Conservation (phyloP, 2,797 vertebrate genomes). For the Characodon lateralis region DNA sequence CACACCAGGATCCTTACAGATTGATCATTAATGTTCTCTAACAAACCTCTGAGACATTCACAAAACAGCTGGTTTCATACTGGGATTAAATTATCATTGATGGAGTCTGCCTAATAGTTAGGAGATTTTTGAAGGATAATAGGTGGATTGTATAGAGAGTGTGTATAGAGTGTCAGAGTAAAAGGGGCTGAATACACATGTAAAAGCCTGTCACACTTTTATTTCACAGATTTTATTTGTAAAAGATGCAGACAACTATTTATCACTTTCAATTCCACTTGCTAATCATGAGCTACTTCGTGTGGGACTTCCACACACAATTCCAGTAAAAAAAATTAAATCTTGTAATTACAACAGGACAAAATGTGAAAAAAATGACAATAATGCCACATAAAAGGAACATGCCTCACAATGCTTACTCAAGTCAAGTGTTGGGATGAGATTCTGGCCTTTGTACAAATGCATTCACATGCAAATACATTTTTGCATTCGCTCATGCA, state of each 20-base stretch:
- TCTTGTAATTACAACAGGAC: neutral
- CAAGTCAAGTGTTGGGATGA: slow-evolving; percentile 38
- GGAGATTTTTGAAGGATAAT: neutral
- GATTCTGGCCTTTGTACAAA: slow-evolving; percentile 38
- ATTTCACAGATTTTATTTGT: neutral
- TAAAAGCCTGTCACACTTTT: neutral
- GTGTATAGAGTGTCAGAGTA: neutral
- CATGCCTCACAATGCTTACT: neutral
- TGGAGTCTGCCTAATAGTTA: neutral
- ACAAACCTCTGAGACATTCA: neutral
- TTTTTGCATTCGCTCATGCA: slow-evolving; percentile 8
- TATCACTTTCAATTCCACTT: neutral
- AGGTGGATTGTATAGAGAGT: neutral
- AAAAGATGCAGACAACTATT: neutral
- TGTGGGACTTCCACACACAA: neutral
- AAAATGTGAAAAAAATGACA: slow-evolving; percentile 36
- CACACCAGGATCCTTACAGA: neutral
- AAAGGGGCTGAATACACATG: neutral
- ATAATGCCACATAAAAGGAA: slow-evolving; percentile 42
- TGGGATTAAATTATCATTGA: neutral
- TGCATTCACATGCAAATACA: slow-evolving; percentile 15
- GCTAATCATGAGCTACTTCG: neutral
- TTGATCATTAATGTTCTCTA: neutral
- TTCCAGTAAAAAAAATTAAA: neutral
- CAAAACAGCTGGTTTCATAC: too few relatives aligned